Evolutionary conservation across 92 coral and sea anemone genomes (phyloP).

Genomic region (Epizoanthus illoricatus): DNA sequence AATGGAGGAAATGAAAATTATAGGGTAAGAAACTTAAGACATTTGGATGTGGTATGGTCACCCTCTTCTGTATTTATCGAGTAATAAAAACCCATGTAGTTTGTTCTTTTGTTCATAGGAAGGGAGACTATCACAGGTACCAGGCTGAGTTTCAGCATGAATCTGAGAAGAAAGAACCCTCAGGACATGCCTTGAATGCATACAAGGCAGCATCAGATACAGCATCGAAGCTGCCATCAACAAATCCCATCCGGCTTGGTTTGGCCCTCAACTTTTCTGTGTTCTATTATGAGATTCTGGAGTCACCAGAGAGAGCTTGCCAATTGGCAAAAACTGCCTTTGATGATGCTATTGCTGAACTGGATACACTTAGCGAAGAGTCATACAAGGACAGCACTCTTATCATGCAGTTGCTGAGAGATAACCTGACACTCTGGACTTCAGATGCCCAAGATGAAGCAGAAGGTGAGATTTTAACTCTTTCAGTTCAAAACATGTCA

Average conservation of each 20-base stretch:
- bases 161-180: conserved; percentile 40
- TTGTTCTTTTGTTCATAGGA: conserved; percentile 64
- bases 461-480: conserved; percentile 1
- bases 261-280: conserved; percentile 78
- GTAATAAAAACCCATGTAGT: neutral
- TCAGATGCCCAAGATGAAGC: conserved; percentile 56
- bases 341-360: conserved; percentile 75
- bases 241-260: conserved; percentile 80
- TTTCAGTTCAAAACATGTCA: no score
- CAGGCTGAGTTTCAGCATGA: conserved; percentile 64
- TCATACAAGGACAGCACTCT: conserved; percentile 79
- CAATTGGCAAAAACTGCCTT: conserved; percentile 73
- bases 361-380: conserved; percentile 60
- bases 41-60: conserved; percentile 25
- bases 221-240: conserved; percentile 29
- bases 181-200: conserved; percentile 53
- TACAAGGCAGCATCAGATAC: conserved; percentile 67
- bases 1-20: conserved; percentile 30
- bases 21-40: conserved; percentile 36
- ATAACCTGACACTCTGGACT: conserved; percentile 83
- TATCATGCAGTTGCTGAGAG: conserved; percentile 82
- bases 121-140: conserved; percentile 83
- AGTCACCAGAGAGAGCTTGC: conserved; percentile 69
- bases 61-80: neutral
- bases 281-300: conserved; percentile 76